phyloP scores from a whole-genome alignment of 1,140 invertebrate species.

The Procambarus virginalis region DNA sequence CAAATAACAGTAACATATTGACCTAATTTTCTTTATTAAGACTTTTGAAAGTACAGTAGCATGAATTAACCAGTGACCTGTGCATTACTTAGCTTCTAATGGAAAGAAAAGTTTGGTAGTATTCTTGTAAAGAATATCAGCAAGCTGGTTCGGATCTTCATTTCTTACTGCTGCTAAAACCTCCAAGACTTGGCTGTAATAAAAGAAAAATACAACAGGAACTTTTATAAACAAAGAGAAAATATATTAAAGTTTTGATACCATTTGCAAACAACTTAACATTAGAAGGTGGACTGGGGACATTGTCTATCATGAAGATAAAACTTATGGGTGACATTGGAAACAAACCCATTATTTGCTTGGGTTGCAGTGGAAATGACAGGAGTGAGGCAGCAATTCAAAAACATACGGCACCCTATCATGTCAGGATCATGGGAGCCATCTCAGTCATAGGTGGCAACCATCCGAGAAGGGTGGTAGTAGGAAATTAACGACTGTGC shows the following conservation, averaged over 20 bases:
- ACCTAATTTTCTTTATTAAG: not conserved
- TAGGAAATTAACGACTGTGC: too few species aligned
- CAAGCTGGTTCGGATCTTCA: conserved; percentile 15
- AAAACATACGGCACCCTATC: too few species aligned
- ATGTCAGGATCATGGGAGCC: too few species aligned
- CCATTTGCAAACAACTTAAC: not conserved
- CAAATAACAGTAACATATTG: not conserved
- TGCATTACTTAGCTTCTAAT: not conserved
- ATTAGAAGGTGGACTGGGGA: too few species aligned
- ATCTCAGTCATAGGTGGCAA: too few species aligned
- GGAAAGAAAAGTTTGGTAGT: conserved; percentile 27
- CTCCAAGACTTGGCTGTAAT: conserved; percentile 22
- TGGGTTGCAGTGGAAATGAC: too few species aligned
- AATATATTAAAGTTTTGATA: not conserved
- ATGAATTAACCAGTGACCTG: not conserved
- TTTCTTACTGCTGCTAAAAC: conserved; percentile 28
- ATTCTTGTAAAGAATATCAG: conserved; percentile 9
- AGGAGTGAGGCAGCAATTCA: too few species aligned
- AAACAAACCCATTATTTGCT: too few species aligned
- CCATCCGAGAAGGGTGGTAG: too few species aligned
- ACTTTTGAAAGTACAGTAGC: not conserved
- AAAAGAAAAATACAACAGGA: not conserved
- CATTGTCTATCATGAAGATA: too few species aligned
- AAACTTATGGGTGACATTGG: too few species aligned
- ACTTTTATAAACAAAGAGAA: not conserved